Evolutionary conservation across 2,797 vertebrate species (phyloP).

Genomic region (Pyrrhura leucotis): DNA sequence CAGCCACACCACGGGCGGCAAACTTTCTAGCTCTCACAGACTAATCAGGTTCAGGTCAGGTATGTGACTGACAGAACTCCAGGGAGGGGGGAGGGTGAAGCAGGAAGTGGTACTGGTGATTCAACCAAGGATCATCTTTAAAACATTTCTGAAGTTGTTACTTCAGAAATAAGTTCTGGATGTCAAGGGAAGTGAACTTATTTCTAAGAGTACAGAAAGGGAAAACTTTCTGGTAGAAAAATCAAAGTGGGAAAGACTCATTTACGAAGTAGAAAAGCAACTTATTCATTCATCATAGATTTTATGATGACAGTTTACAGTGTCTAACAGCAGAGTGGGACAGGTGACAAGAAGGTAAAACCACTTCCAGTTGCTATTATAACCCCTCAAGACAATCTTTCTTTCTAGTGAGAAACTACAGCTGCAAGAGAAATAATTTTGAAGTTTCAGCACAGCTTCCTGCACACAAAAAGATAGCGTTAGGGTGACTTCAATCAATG

Average conservation of each 20-base stretch:
- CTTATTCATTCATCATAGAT: background rate
- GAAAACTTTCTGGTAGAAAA: slow-evolving; percentile 3
- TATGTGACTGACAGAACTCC: slow-evolving; percentile 32
- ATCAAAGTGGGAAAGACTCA: background rate
- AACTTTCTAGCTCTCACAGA: slow-evolving; percentile 40
- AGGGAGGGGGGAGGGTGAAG: slow-evolving; percentile 9
- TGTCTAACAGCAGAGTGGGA: background rate
- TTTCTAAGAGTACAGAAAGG: background rate
- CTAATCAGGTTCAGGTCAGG: slow-evolving; percentile 56
- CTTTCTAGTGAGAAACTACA: background rate
- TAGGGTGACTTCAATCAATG: background rate
- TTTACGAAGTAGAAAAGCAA: background rate
- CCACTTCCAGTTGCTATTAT: background rate
- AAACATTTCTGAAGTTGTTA: background rate
- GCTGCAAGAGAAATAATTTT: background rate
- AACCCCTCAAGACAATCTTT: background rate
- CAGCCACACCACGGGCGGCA: slow-evolving; percentile 27
- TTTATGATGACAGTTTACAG: background rate
- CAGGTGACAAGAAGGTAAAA: background rate
- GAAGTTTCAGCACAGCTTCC: background rate
- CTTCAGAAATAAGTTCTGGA: slow-evolving; percentile 1
- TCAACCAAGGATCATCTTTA: slow-evolving; percentile 24
- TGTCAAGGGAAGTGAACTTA: background rate
- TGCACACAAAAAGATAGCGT: background rate
- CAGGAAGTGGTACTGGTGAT: slow-evolving; percentile 5